Evolutionary conservation across 2,113 vertebrate genomes (phyloP), one percentile per base, ranked within the genome.

Genomic region (Hippocampus comes): DNA sequence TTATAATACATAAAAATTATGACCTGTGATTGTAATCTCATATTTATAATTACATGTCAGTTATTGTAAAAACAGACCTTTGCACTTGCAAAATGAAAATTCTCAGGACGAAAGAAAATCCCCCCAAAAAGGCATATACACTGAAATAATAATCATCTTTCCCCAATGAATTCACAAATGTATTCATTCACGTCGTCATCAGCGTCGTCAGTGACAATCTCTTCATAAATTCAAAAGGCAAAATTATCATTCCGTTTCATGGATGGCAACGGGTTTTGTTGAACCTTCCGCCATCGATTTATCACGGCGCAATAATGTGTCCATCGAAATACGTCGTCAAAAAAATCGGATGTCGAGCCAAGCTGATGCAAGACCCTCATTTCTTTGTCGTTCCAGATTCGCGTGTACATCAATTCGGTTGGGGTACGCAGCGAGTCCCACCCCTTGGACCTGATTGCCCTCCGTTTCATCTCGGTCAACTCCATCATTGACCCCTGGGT

Each of bases 401-500:
- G 92, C 0, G 95, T 95, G 60, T 99, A 96, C 78, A 43, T 96
- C 46, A 95, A 95, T 91, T 88, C 89, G 12, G 51, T 74, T 1
- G 1, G 1, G 1, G 41, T 21, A 1, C 0, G 0, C 0, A 0
- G 2, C 0, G 70, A 70, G 30, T 74, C 76, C 9, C 74, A 91
- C 43, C 4, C 9, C 0, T 12, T 63, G 77, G 95, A 97, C 82
- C 94, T 97, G 63, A 87, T 74, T 0, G 95, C 93, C 0, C 91
- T 99, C 67, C 91, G 94, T 25, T 98, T 96, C 77, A 91, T 99
- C 63, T 97, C 97, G 2, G 9, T 95, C 11, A 98, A 97, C 70
- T 87, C 95, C 84, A 99, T 99, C 84, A 78, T 96, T 1, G 94
- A 99, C 38, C 97, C 97, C 0, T 98, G 95, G 95, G 93, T 97